Evolutionary conservation across 2,113 vertebrate genomes (phyloP).

Genomic region (Aepyceros melampus): DNA sequence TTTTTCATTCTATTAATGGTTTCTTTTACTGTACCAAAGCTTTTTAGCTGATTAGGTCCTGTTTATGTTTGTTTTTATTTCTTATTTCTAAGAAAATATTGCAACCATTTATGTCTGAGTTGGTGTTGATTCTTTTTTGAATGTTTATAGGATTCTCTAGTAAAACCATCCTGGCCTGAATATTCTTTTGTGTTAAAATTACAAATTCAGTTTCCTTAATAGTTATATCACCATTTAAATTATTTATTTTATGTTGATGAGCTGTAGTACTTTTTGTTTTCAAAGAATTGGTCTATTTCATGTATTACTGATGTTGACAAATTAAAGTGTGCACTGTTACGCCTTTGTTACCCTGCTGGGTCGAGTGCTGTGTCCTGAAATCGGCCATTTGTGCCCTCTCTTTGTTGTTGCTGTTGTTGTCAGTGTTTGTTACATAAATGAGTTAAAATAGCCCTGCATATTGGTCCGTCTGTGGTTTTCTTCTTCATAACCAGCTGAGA

Average conservation of each 20-base stretch:
- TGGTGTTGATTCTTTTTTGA: background rate
- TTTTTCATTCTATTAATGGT: background rate
- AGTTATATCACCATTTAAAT: background rate
- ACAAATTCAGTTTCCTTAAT: background rate
- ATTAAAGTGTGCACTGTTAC: too few species aligned
- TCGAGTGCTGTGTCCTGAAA: background rate
- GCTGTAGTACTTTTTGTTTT: background rate
- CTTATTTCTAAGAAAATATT: background rate
- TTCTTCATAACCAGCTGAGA: background rate
- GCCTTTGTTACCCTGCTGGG: background rate
- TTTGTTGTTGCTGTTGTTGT: background rate
- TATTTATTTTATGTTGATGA: background rate
- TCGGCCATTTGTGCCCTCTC: background rate
- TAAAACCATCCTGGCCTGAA: background rate
- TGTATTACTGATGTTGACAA: background rate
- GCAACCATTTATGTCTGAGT: background rate
- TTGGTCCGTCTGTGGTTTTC: background rate
- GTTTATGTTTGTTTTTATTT: background rate
- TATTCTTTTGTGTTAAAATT: background rate
- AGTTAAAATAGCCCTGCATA: background rate
- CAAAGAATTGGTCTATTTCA: background rate
- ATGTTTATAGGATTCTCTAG: background rate
- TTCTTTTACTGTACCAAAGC: background rate
- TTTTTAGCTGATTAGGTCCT: background rate
- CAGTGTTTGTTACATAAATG: background rate